Evolutionary conservation across 2,888 invertebrate genomes (phyloP).

Genomic region (Drosophila antonietae): DNA sequence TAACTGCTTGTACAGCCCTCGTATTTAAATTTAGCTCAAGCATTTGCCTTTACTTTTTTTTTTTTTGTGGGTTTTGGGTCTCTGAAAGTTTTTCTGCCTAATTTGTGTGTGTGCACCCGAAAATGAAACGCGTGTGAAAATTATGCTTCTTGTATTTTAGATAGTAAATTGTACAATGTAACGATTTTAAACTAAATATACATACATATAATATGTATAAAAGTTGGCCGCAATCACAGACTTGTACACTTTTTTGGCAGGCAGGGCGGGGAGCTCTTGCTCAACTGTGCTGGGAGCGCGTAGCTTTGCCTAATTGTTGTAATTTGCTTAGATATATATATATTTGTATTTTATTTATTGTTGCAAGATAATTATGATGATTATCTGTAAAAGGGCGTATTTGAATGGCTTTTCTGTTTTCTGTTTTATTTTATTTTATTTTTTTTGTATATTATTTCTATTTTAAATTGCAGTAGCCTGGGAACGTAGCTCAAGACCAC

Average conservation of each 20-base stretch:
- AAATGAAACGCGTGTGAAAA: conserved; percentile 79
- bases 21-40: conserved; percentile 26
- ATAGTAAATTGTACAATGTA: conserved; percentile 48
- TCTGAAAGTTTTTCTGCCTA: conserved; percentile 69
- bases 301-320: conserved; percentile 68
- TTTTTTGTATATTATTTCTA: not conserved
- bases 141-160: conserved; percentile 69
- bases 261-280: conserved; percentile 45
- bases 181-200: conserved; percentile 16
- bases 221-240: conserved; percentile 27
- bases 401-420: conserved; percentile 40
- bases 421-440: not conserved
- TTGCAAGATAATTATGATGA: conserved; percentile 73
- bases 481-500: conserved; percentile 54
- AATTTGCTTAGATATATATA: conserved; percentile 68
- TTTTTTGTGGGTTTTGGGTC: conserved; percentile 15
- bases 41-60: conserved; percentile 48
- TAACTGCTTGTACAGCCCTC: conserved; percentile 26
- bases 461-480: conserved; percentile 56
- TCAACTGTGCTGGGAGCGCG: conserved; percentile 45
- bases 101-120: conserved; percentile 71
- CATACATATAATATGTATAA: not conserved
- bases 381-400: conserved; percentile 73
- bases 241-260: conserved; percentile 4
- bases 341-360: conserved; percentile 69